Evolutionary conservation across 2,113 vertebrate genomes (phyloP).

Genomic region (Lampris megalopsis): DNA sequence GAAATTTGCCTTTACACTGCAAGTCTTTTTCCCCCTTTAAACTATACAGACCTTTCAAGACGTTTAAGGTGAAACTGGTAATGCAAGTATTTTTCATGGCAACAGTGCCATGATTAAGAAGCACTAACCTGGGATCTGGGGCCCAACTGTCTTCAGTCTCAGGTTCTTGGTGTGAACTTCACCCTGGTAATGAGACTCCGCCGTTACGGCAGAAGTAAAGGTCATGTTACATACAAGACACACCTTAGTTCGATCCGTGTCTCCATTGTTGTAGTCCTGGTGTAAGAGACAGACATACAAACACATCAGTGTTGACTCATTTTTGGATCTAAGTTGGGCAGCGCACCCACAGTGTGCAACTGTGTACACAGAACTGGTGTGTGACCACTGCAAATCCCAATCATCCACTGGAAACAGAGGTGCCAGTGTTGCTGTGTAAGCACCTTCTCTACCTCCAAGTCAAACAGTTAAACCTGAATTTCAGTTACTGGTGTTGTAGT

Average conservation of each 20-base stretch:
- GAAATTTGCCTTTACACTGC: no score
- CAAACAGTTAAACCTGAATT: no score
- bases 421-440: no score
- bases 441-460: no score
- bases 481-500: no score
- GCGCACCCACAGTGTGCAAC: no score
- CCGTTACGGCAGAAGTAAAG: conserved; percentile 92
- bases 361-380: no score
- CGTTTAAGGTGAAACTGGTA: background rate
- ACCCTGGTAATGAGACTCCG: conserved; percentile 95
- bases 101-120: background rate
- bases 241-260: conserved; percentile 88
- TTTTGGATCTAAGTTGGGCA: no score
- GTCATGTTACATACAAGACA: conserved; percentile 96
- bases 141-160: conserved; percentile 85
- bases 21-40: no score
- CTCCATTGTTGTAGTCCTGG: conserved; percentile 84
- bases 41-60: no score
- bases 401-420: no score
- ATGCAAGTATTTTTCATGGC: background rate
- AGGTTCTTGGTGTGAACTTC: conserved; percentile 97
- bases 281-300: conserved; percentile 13
- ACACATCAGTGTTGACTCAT: background rate
- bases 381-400: no score
- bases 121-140: conserved; percentile 82